These are phyloP conservation scores for Oreotrochilus melanogaster DNA, from an alignment of 2,113 vertebrate species.

Conservation along the genomic window DNA sequence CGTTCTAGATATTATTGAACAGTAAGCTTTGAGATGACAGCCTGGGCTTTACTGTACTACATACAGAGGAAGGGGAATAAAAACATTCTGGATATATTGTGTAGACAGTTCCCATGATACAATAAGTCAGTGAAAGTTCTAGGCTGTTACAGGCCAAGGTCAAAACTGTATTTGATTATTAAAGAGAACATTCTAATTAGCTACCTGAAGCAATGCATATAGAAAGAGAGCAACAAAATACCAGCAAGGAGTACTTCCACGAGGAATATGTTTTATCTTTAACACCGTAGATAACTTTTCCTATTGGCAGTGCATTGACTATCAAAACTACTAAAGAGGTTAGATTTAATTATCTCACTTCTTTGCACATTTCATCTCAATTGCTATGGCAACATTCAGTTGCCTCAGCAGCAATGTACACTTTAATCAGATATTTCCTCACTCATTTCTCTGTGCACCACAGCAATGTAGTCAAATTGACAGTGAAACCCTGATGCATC, in stretches of 20 bases:
- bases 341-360: conserved; percentile 92
- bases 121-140: conserved; percentile 71
- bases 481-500: conserved; percentile 74
- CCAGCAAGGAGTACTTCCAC: conserved; percentile 76
- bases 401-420: conserved; percentile 82
- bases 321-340: conserved; percentile 88
- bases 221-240: conserved; percentile 76
- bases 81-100: conserved; percentile 53
- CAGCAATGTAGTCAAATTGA: conserved; percentile 80
- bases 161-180: conserved; percentile 79
- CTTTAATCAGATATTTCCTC: conserved; percentile 85
- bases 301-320: conserved; percentile 81
- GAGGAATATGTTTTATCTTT: conserved; percentile 83
- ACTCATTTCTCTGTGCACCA: conserved; percentile 76
- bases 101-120: conserved; percentile 55
- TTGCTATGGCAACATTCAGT: conserved; percentile 92
- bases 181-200: conserved; percentile 80
- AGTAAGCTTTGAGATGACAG: conserved; percentile 73
- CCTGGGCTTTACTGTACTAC: conserved; percentile 57
- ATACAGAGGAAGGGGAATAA: not conserved
- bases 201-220: conserved; percentile 76
- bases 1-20: conserved; percentile 84
- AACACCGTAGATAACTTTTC: conserved; percentile 82
- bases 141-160: conserved; percentile 76
- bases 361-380: conserved; percentile 89